These are phyloP conservation scores for Nysson spinosus DNA, from an alignment of 2,888 invertebrate genomes.

Conservation along the genomic window DNA sequence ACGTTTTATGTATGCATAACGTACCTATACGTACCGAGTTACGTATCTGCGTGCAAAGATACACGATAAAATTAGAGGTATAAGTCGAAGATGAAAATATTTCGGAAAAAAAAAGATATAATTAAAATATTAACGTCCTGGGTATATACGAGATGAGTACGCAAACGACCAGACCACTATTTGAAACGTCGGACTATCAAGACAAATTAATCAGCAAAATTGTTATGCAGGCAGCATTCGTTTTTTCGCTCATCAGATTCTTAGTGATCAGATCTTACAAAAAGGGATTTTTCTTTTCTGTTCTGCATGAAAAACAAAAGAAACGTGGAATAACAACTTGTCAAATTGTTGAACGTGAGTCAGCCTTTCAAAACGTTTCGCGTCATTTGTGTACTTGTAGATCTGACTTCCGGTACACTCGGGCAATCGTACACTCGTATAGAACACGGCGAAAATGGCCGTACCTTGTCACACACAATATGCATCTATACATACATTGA, in stretches of 20 bases:
- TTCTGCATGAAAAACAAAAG: not conserved
- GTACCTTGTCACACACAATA: slow-evolving; percentile 33
- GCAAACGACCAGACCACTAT: slow-evolving; percentile 25
- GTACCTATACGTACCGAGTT: no score
- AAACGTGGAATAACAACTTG: not conserved
- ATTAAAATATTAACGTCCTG: slow-evolving; percentile 72
- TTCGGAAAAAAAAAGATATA: slow-evolving; percentile 71
- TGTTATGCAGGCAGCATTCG: no score
- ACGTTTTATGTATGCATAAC: slow-evolving; percentile 43
- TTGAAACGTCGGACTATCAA: not conserved
- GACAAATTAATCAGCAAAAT: no score
- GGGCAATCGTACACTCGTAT: slow-evolving; percentile 48
- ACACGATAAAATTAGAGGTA: slow-evolving; percentile 52
- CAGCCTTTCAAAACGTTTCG: slow-evolving; percentile 5
- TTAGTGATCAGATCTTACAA: no score
- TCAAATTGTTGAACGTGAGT: not conserved
- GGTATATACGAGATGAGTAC: slow-evolving; percentile 52
- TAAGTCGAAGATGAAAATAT: slow-evolving; percentile 66
- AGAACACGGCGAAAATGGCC: slow-evolving; percentile 54
- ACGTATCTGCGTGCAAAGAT: slow-evolving; percentile 40
- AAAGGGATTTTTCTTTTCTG: not conserved
- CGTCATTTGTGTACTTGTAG: no score
- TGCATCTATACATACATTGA: slow-evolving; percentile 50
- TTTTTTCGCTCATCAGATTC: no score
- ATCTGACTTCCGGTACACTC: no score